Percentiles rank a stretch among this genome's conserved stretches.
Conservation (phyloP, 2,888 invertebrate species). For the Troilus luridus region DNA sequence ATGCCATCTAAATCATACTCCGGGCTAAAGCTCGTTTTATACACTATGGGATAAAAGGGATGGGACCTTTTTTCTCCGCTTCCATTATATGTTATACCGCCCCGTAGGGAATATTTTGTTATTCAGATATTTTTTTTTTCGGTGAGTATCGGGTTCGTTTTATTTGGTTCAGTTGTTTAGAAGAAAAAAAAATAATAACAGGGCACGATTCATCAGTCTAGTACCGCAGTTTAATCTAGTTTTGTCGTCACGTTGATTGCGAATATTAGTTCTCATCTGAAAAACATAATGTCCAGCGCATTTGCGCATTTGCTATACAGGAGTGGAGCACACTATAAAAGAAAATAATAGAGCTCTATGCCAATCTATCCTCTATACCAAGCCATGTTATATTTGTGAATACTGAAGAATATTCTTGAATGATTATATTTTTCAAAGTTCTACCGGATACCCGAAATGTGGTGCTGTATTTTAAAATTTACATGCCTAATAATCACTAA, state of each 20-base stretch:
- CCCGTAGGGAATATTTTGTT: slow-evolving; percentile 23
- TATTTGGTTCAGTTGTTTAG: neutral
- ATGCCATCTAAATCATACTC: slow-evolving; percentile 41
- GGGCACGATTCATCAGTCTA: neutral
- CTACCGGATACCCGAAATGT: no score
- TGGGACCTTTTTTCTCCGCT: slow-evolving; percentile 1
- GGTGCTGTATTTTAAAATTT: no score
- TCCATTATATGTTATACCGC: slow-evolving; percentile 10
- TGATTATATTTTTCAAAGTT: no score
- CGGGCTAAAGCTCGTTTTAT: slow-evolving; percentile 39
- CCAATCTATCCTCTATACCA: no score
- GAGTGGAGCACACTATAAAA: no score
- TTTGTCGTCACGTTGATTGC: neutral
- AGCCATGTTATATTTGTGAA: no score
- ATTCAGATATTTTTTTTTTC: slow-evolving; percentile 26
- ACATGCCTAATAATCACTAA: no score
- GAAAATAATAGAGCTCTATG: no score
- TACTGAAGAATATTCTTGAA: no score
- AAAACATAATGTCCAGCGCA: no score
- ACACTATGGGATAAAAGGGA: slow-evolving; percentile 31
- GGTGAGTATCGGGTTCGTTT: neutral
- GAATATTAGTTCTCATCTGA: neutral
- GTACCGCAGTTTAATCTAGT: neutral
- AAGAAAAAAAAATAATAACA: neutral
- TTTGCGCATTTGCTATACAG: no score